Conservation (phyloP, 2,888 invertebrate genomes). For the Zootermopsis nevadensis region DNA sequence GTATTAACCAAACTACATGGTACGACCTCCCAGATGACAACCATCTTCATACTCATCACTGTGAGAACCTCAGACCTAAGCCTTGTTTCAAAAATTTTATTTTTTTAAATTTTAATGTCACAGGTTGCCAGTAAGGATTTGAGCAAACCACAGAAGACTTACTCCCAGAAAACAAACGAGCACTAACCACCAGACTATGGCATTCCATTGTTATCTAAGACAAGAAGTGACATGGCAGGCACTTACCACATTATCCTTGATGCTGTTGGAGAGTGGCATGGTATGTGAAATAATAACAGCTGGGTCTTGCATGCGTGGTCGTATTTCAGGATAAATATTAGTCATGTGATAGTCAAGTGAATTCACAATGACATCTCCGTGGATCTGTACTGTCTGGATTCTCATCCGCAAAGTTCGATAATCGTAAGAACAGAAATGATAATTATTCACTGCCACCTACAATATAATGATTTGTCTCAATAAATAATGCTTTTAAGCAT, state of each 20-base stretch:
- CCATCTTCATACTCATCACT: too few species aligned
- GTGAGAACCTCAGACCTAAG: too few species aligned
- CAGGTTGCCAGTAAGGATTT: too few species aligned
- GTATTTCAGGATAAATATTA: constrained; percentile 33
- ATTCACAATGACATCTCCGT: constrained; percentile 66
- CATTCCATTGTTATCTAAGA: too few species aligned
- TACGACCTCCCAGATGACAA: too few species aligned
- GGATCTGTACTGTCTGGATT: constrained; percentile 71
- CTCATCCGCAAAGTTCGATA: constrained; percentile 73
- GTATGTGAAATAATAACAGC: not conserved
- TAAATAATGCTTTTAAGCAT: not conserved
- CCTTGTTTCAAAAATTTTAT: too few species aligned
- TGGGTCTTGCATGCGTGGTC: not conserved
- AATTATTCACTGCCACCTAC: constrained; percentile 77
- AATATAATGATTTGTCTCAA: not conserved
- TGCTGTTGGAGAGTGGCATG: not conserved
- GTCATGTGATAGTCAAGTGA: constrained; percentile 33
- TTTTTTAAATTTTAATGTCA: too few species aligned
- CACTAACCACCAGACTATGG: too few species aligned
- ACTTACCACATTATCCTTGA: constrained; percentile 16
- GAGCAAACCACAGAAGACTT: too few species aligned
- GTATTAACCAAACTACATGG: too few species aligned
- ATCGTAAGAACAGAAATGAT: constrained; percentile 76
- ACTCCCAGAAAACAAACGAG: too few species aligned
- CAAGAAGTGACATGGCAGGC: too few species aligned